Conservation (phyloP, 2,113 vertebrate genomes). For the Lepisosteus oculatus region DNA sequence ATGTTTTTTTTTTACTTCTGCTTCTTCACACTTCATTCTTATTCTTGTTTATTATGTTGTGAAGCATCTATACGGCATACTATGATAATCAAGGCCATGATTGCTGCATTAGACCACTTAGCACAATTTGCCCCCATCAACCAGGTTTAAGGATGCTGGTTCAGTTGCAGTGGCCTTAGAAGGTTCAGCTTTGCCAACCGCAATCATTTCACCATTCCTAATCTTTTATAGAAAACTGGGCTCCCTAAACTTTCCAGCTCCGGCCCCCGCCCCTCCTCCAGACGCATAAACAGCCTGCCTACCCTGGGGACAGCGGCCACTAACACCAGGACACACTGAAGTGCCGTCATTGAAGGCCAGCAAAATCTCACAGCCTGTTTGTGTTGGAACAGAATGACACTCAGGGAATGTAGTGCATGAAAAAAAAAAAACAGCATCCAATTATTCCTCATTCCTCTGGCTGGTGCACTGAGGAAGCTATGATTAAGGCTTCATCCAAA, state of each 20-base stretch:
- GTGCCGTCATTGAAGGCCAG: neutral
- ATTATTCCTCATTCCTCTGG: conserved; percentile 43
- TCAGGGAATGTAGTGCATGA: conserved; percentile 34
- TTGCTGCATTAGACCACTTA: too few relatives aligned
- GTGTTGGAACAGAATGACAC: conserved; percentile 32
- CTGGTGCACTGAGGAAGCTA: conserved; percentile 44
- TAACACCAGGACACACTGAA: neutral
- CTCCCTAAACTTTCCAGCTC: conserved; percentile 13
- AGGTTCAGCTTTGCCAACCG: conserved; percentile 10
- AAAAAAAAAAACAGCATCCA: conserved; percentile 35
- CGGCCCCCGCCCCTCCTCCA: too few relatives aligned
- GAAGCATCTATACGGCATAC: too few relatives aligned
- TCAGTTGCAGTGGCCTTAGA: conserved; percentile 32
- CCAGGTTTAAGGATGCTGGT: conserved; percentile 28
- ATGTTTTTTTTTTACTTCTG: too few relatives aligned
- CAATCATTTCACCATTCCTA: conserved; percentile 8
- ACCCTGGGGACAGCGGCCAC: conserved; percentile 14
- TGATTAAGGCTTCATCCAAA: conserved; percentile 47
- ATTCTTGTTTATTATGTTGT: too few relatives aligned
- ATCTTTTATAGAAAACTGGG: conserved; percentile 35
- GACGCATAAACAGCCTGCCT: neutral
- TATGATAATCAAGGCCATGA: too few relatives aligned
- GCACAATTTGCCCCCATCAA: conserved; percentile 11
- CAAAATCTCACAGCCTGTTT: conserved; percentile 21
- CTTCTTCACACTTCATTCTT: too few relatives aligned